Percentiles rank a stretch among this genome's conserved stretches.
These are phyloP conservation scores for Thunnus albacares DNA, from an alignment of 2,797 vertebrate species.

Conservation along the genomic window DNA sequence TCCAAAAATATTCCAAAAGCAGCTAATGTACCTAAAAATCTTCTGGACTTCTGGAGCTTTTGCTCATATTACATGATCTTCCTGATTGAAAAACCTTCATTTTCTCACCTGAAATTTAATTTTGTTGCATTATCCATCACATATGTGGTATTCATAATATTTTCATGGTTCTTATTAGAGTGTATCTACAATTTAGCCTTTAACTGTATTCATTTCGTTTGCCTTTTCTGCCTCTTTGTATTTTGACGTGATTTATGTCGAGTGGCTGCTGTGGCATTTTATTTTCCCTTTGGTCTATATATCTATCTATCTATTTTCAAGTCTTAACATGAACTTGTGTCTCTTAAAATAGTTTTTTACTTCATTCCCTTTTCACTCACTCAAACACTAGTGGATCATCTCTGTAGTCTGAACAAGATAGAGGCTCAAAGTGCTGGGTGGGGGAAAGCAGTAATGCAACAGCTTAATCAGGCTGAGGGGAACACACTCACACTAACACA, in stretches of 20 bases:
- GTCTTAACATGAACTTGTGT: no score
- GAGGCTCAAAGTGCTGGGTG: slow-evolving; percentile 63
- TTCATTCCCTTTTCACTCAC: slow-evolving; percentile 7
- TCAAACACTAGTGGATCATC: slow-evolving; percentile 43
- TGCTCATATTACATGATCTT: neutral
- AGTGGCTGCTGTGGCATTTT: no score
- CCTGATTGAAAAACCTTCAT: neutral
- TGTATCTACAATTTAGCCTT: no score
- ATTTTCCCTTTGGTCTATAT: no score
- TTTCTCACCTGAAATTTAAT: neutral
- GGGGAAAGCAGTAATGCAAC: slow-evolving; percentile 69
- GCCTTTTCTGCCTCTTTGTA: neutral
- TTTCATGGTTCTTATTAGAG: no score
- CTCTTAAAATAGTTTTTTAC: no score
- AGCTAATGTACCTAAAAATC: neutral
- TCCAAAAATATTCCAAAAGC: neutral
- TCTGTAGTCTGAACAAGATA: slow-evolving; percentile 45
- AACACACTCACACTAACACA: slow-evolving; percentile 41
- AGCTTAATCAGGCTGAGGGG: slow-evolving; percentile 70
- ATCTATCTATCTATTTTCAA: no score
- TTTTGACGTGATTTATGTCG: neutral
- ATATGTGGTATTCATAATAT: no score
- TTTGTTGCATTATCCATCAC: no score
- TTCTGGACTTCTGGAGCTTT: neutral
- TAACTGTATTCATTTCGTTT: neutral